Evolutionary conservation across 2,113 vertebrate genomes (phyloP).

Genomic region (Carassius gibelio): DNA sequence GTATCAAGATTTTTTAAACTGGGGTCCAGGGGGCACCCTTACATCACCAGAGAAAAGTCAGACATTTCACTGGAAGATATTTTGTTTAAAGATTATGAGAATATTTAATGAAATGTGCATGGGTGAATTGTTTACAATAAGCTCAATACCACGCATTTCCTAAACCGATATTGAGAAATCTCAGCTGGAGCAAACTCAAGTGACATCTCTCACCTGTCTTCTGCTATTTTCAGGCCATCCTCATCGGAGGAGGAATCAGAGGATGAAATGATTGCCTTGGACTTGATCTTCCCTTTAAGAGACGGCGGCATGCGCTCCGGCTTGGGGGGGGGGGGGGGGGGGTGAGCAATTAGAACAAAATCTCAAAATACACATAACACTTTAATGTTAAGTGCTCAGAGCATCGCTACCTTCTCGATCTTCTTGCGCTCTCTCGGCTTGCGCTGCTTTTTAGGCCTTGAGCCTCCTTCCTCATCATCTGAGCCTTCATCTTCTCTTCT

Average conservation of each 20-base stretch:
- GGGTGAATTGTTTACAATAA: not conserved
- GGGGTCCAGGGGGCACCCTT: too few species aligned
- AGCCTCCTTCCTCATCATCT: conserved; percentile 86
- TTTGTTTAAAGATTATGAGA: too few species aligned
- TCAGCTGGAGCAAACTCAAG: not conserved
- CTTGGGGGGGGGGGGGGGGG: conserved; percentile 61
- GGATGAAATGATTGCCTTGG: conserved; percentile 99
- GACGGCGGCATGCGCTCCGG: conserved; percentile 90
- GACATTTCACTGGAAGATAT: too few species aligned
- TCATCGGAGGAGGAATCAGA: conserved; percentile 98
- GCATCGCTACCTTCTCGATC: conserved; percentile 68
- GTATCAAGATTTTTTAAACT: too few species aligned
- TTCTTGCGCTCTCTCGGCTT: conserved; percentile 83
- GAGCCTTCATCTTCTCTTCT: conserved; percentile 64
- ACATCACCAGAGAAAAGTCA: too few species aligned
- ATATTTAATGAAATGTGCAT: not conserved
- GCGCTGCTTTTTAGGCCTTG: conserved; percentile 86
- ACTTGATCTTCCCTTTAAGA: conserved; percentile 98
- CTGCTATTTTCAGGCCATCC: conserved; percentile 96
- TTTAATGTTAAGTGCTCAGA: not conserved
- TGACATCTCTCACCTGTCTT: conserved; percentile 83
- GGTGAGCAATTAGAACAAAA: not conserved
- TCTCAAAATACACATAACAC: not conserved
- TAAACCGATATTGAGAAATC: not conserved
- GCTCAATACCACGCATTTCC: not conserved